phyloP scores from a whole-genome alignment of 2,113 vertebrate genomes.

The Microcebus ravelobensis region DNA sequence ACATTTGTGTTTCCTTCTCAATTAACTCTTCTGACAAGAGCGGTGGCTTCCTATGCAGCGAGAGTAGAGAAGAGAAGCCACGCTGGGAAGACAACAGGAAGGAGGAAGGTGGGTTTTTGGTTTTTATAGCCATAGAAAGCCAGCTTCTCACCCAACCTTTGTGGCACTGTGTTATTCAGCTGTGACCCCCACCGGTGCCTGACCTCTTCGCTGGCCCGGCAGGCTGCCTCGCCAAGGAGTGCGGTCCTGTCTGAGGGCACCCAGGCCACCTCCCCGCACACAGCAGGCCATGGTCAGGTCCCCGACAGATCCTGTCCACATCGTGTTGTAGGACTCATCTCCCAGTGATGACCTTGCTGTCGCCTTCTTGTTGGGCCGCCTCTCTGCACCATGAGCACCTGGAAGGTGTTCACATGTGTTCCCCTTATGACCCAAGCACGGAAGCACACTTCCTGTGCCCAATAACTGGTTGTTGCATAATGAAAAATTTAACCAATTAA shows the following conservation, averaged over 20 bases:
- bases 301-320: neutral
- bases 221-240: neutral
- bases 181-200: neutral
- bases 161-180: neutral
- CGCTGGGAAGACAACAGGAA: neutral
- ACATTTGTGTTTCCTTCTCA: neutral
- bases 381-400: neutral
- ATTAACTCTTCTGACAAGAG: neutral
- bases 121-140: neutral
- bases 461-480: neutral
- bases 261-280: neutral
- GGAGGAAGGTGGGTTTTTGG: neutral
- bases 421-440: neutral
- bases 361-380: neutral
- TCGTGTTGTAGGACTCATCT: too few relatives aligned
- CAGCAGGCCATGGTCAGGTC: accelerated
- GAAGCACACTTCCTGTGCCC: neutral
- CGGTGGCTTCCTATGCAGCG: neutral
- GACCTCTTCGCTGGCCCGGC: neutral
- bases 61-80: neutral
- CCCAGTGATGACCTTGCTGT: accelerated
- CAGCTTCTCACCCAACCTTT: neutral
- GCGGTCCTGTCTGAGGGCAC: neutral
- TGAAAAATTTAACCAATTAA: neutral
- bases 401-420: neutral